phyloP scores from a whole-genome alignment of 2,888 invertebrate genomes.

The Eupeodes latifasciatus region DNA sequence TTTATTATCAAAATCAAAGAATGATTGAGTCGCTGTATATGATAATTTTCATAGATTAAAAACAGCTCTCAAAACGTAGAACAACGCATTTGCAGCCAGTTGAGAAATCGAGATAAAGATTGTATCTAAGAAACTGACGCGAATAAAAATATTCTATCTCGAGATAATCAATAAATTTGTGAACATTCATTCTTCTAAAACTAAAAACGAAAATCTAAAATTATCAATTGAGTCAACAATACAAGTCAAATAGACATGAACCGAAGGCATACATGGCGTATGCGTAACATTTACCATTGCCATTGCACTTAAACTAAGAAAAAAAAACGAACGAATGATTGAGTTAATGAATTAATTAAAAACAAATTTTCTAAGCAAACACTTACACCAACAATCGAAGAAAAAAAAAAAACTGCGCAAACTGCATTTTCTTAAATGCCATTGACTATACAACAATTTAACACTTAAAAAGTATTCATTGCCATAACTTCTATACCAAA shows the following conservation, averaged over 20 bases:
- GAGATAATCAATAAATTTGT: too few relatives aligned
- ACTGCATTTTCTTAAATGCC: conserved; percentile 52
- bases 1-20: too few relatives aligned
- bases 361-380: conserved; percentile 7
- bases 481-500: conserved; percentile 54
- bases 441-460: conserved; percentile 66
- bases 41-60: too few relatives aligned
- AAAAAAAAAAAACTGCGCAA: conserved; percentile 2
- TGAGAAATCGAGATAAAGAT: too few relatives aligned
- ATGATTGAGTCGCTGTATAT: too few relatives aligned
- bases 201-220: too few relatives aligned
- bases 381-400: conserved; percentile 16
- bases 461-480: conserved; percentile 50
- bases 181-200: too few relatives aligned
- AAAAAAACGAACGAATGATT: neutral
- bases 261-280: conserved; percentile 27
- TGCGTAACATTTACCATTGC: conserved; percentile 34
- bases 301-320: neutral
- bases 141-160: too few relatives aligned
- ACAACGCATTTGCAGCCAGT: too few relatives aligned
- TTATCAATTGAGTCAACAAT: too few relatives aligned
- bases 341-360: conserved; percentile 22
- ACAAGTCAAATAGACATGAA: neutral
- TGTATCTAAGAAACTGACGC: too few relatives aligned
- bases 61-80: too few relatives aligned